phyloP scores from a whole-genome alignment of 2,888 invertebrate genomes.

The Tetramorium bicarinatum region DNA sequence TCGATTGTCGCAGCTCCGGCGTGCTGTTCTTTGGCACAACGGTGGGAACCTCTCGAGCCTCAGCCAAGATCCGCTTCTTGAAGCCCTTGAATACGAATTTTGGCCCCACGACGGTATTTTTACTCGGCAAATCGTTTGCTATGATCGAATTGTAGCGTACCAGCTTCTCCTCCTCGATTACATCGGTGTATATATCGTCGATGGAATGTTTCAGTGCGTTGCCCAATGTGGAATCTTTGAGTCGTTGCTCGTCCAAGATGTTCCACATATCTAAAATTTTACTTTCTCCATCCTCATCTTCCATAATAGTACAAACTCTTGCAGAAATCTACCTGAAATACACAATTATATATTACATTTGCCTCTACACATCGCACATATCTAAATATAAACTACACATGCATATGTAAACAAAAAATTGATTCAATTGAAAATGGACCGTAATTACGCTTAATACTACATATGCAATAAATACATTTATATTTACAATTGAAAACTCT shows the following conservation, averaged over 20 bases:
- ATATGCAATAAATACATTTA: neutral
- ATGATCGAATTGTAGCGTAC: constrained; percentile 65
- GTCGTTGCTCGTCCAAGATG: constrained; percentile 71
- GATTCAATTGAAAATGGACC: neutral
- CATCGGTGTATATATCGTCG: constrained; percentile 59
- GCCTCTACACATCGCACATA: neutral
- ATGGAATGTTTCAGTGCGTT: constrained; percentile 64
- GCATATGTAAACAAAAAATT: neutral
- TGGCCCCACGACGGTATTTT: constrained; percentile 65
- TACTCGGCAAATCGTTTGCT: constrained; percentile 69
- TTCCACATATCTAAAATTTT: constrained; percentile 80
- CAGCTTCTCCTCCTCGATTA: constrained; percentile 66
- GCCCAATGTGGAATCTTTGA: constrained; percentile 70
- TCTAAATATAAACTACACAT: constrained; percentile 33
- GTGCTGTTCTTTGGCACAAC: constrained; percentile 51
- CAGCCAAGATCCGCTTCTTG: constrained; percentile 82
- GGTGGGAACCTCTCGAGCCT: constrained; percentile 78
- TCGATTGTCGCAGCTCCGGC: constrained; percentile 56
- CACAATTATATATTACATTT: neutral
- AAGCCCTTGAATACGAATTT: constrained; percentile 82
- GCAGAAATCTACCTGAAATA: constrained; percentile 72
- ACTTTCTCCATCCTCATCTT: constrained; percentile 85
- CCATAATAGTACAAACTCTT: constrained; percentile 82
- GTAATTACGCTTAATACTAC: neutral
- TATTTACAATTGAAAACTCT: neutral